Conservation (phyloP, 2,113 vertebrate species). For the Brachirus orientalis region DNA sequence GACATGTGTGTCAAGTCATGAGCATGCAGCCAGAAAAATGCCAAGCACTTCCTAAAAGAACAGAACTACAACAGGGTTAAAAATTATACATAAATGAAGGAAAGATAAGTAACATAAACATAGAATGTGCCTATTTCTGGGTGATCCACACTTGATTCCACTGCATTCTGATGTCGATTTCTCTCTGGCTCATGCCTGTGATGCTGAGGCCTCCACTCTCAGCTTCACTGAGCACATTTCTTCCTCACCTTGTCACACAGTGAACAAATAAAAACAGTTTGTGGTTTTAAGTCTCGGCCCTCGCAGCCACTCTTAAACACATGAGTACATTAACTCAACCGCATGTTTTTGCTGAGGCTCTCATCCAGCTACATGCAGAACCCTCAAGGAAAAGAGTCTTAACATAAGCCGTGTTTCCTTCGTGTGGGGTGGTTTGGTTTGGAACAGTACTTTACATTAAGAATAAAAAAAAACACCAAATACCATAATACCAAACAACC, state of each 20-base stretch:
- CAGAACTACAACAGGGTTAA: slow-evolving; percentile 25
- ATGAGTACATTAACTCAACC: slow-evolving; percentile 2
- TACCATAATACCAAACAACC: too few relatives aligned
- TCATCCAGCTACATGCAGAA: not conserved
- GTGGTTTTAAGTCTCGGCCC: not conserved
- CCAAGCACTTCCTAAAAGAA: slow-evolving; percentile 6
- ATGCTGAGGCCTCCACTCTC: slow-evolving; percentile 6
- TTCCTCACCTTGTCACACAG: slow-evolving; percentile 23
- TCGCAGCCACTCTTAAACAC: slow-evolving; percentile 1
- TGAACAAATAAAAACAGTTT: not conserved
- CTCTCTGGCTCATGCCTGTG: slow-evolving; percentile 9
- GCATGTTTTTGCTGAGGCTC: not conserved
- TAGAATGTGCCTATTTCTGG: slow-evolving; percentile 44
- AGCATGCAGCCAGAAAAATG: slow-evolving; percentile 11
- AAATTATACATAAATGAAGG: slow-evolving; percentile 35
- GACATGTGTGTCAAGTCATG: slow-evolving; percentile 14
- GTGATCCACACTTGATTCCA: slow-evolving; percentile 52
- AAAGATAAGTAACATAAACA: slow-evolving; percentile 35
- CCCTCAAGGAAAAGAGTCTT: not conserved
- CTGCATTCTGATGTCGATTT: slow-evolving; percentile 48
- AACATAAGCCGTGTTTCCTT: not conserved
- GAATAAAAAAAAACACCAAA: too few relatives aligned
- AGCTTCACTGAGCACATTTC: slow-evolving; percentile 22
- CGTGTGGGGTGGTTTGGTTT: too few relatives aligned
- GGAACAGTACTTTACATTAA: too few relatives aligned